These are phyloP conservation scores for Prorops nasuta DNA, from an alignment of 1,140 invertebrate species.

Conservation along the genomic window DNA sequence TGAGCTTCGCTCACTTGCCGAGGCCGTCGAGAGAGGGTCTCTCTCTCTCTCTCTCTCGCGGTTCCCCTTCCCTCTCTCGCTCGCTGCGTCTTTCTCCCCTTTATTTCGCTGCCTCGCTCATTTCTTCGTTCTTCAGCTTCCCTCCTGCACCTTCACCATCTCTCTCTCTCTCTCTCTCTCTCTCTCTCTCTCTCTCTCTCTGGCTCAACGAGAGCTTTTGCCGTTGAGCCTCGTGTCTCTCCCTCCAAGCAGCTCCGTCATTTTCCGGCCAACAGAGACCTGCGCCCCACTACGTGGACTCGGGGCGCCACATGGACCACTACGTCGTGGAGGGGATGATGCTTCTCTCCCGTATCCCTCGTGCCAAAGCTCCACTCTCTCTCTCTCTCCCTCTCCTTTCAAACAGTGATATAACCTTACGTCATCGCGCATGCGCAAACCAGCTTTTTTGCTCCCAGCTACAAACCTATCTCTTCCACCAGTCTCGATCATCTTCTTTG, in stretches of 20 bases:
- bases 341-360: neutral
- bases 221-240: neutral
- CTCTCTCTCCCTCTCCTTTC: slow-evolving; percentile 7
- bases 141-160: no score
- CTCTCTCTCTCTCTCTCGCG: no score
- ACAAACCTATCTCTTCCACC: no score
- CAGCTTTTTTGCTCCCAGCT: neutral
- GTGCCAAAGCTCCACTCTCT: neutral
- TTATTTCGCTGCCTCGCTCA: no score
- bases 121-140: no score
- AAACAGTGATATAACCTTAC: slow-evolving; percentile 22
- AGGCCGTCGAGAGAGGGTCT: slow-evolving; percentile 18
- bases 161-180: no score
- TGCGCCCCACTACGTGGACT: slow-evolving; percentile 16
- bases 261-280: no score
- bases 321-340: neutral
- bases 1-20: slow-evolving; percentile 33
- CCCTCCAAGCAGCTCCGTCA: no score
- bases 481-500: neutral
- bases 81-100: no score
- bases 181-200: no score
- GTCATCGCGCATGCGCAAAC: slow-evolving; percentile 15
- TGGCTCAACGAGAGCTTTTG: neutral
- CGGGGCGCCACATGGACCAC: neutral
- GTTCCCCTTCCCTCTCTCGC: no score